phyloP scores from a whole-genome alignment of 2,797 vertebrate species.

The Sebastes diploproa region DNA sequence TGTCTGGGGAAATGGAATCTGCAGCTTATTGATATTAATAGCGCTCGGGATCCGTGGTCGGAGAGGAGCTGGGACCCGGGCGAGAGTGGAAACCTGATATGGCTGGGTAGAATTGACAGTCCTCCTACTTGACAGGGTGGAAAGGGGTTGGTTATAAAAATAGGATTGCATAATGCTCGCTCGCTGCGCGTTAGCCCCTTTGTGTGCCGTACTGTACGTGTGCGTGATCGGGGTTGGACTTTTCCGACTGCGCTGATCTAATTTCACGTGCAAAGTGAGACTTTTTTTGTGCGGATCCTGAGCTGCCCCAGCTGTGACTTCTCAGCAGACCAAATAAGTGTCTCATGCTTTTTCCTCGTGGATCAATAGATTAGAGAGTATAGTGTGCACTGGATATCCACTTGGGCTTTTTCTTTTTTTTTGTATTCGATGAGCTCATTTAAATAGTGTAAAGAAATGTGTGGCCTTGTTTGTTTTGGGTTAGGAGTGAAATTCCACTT shows the following conservation, averaged over 20 bases:
- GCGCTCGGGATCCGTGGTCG: conserved; percentile 84
- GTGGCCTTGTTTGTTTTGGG: conserved; percentile 79
- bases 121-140: conserved; percentile 77
- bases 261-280: conserved; percentile 15
- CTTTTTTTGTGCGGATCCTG: conserved; percentile 1
- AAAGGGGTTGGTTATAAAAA: conserved; percentile 78
- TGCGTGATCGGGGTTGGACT: background rate
- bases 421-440: conserved; percentile 62
- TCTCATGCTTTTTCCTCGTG: background rate
- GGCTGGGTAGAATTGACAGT: conserved; percentile 77
- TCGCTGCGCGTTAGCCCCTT: conserved; percentile 68
- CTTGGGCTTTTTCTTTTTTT: conserved; percentile 20
- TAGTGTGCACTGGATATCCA: conserved; percentile 21
- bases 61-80: conserved; percentile 71
- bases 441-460: conserved; percentile 79
- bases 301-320: conserved; percentile 9
- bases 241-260: conserved; percentile 2
- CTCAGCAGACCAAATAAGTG: conserved; percentile 14
- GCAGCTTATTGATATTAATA: conserved; percentile 91
- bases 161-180: conserved; percentile 80
- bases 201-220: conserved; percentile 20
- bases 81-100: conserved; percentile 83
- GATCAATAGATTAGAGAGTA: conserved; percentile 40
- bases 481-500: conserved; percentile 79
- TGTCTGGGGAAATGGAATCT: conserved; percentile 87